Conservation (phyloP, 92 coral and sea anemone genomes). For the Phenganax stokvisi region DNA sequence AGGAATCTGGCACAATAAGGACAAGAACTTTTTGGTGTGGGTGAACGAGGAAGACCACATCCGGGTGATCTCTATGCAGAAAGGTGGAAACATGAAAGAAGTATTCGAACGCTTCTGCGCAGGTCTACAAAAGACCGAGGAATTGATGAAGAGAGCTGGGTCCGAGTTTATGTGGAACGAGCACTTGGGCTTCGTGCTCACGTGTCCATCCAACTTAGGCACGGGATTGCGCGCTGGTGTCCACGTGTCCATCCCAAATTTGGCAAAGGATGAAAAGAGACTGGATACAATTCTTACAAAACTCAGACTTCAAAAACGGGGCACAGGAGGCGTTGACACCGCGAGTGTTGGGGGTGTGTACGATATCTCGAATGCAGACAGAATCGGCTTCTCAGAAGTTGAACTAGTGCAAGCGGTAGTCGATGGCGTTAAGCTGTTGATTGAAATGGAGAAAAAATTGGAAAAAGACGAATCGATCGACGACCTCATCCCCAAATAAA, state of each 20-base stretch:
- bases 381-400: constrained; percentile 87
- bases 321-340: constrained; percentile 96
- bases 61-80: constrained; percentile 90
- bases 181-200: constrained; percentile 86
- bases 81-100: constrained; percentile 83
- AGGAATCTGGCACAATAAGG: constrained; percentile 86
- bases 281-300: constrained; percentile 67
- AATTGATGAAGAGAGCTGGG: constrained; percentile 74
- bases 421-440: constrained; percentile 74
- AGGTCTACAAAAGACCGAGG: constrained; percentile 67
- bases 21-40: constrained; percentile 91
- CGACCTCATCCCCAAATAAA: constrained; percentile 69
- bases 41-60: constrained; percentile 92
- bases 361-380: constrained; percentile 91
- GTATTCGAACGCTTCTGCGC: constrained; percentile 83
- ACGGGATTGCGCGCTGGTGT: constrained; percentile 99
- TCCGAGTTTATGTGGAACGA: constrained; percentile 94
- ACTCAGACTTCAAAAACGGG: constrained; percentile 87
- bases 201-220: constrained; percentile 96
- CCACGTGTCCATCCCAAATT: constrained; percentile 73
- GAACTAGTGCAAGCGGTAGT: constrained; percentile 79
- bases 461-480: constrained; percentile 80
- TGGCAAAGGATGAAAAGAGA: constrained; percentile 72
- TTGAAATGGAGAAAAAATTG: constrained; percentile 82
- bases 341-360: constrained; percentile 89